Base-by-base conservation (phyloP, 2,888 invertebrate genomes). In the Quadriops clusia region DNA sequence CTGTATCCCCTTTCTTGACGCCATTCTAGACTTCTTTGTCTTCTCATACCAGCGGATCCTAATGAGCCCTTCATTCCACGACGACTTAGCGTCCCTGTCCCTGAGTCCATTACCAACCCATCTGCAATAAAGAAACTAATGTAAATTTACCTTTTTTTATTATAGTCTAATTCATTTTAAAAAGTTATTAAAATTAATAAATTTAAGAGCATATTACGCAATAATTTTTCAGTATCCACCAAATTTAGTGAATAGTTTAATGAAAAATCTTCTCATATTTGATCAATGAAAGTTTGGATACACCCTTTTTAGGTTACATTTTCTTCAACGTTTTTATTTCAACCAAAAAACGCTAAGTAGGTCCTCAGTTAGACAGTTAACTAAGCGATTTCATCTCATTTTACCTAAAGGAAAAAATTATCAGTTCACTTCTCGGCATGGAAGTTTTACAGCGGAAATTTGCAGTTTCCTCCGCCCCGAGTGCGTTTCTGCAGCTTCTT, bases 11-110 rank as follows among this genome's bases (percentile, higher is more conserved):
- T 60, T 36, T 61, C 61, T 29, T 66, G 67, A 28, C 68, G 62
- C 70, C 70, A 70, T 49, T 70, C 70, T 21, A 69, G 60, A 33
- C 70, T 70, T 9, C 70, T 59, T 46, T 70, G 70, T 16, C 70
- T 56, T 28, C 68, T 57, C 53, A 67, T 57, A 13, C 58, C 58
- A 28, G 50, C 50, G 29, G 38, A 37, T 12, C 45, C 44, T 28
- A 40, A 33, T 17, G 44, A 31, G 28, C 43, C 46, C 41, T 58
- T 57, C 34, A 53, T 40, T 41, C 51, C 48, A 32, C 57, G 50
- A 32, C 58, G 53, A 39, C 56, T 58, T 49, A 58, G 49, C 42
- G 60, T 58, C 37, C 58, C 58, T 34, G 47, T 50, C 28, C 49
- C 34, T 33, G 45, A 45, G 42, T 55, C 51, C 53, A 57, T 56